Base-by-base conservation (phyloP, 2,797 vertebrate species). In the Spheniscus humboldti region DNA sequence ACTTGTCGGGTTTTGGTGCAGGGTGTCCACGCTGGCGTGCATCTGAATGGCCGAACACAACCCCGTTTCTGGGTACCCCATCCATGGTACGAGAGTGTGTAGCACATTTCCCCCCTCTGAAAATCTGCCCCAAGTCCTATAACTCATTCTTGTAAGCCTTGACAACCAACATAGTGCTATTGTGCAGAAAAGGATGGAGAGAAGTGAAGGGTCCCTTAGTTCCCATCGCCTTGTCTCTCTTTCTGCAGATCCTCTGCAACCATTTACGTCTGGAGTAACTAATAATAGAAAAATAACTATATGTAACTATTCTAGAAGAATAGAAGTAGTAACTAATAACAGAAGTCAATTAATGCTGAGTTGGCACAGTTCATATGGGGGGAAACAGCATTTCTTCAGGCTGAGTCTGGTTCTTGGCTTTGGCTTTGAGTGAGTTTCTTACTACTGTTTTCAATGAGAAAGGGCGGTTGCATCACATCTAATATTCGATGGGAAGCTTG, bases 371-470 rank as follows among this genome's bases (percentile, higher is more conserved):
- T 92, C 11, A 14, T 31, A 43, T 39, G 27, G 41, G 37, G 30
- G 27, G 35, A 50, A 78, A 18, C 5, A 86, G 4, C 41, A 14
- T 87, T 92, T 79, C 52, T 92, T 67, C 41, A 62, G 55, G 37
- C 69, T 73, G 73, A 86, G 19, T 72, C 76, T 78, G 39, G 31
- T 63, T 93, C 77, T 94, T 67, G 71, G 43, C 77, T 91, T 72
- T 53, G 78, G 50, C 25, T 52, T 71, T 59, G 35, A 64, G 5
- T 60, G 60, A 50, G 12, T 82, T 91, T 85, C 17, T 96, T 45
- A 56, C 56, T 37, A 30, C n/a, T 45, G 16, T 85, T 93, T 92
- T 86, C 66, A 76, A 16, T 56, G 39, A 63, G 63, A 79, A 93
- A 45, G 48, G 52, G 31, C 25, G 62, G 19, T 88, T 86, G 48